Evolutionary conservation across 2,113 vertebrate species (phyloP), one percentile per base, ranked within the genome.

Genomic region (Numenius arquata): DNA sequence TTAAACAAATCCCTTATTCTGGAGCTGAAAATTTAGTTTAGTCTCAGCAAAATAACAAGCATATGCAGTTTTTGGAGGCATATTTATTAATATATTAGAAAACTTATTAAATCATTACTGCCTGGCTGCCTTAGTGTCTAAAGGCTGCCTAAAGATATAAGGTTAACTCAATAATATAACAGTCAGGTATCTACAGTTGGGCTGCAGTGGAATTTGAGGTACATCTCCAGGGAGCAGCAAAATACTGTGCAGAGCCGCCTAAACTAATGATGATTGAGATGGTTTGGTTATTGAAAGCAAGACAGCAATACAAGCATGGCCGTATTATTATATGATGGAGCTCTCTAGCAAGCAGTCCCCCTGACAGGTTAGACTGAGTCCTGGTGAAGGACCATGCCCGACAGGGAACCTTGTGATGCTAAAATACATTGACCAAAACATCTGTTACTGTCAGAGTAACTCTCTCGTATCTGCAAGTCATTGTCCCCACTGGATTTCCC

Each of bases 1-100:
- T 96, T 95, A 95, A 95, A 95, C 70, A 95, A 93, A 94, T 85
- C 77, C 34, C 80, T 91, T 94, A 58, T 40, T 84, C 74, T 89
- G 73, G 66, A 93, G 32, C 40, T 78, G 95, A 78, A 92, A 87
- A 87, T 92, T 76, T 88, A 92, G 86, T 95, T 96, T 89, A 75
- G 66, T 62, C 91, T 95, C 92, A 88, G 77, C 77, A 89, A 95
- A 96, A 95, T 79, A 94, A 80, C 73, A 95, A 95, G 66, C 71
- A 70, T 66, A 66, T 88, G 84, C 62, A 83, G 52, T 70, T 58
- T 93, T 89, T 88, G 66, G 77, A 87, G 56, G 63, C 62, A 79
- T 53, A 93, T 89, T 95, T 94, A 91, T 79, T 92, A 76, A 71
- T 89, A 79, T 77, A 73, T 85, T 89, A 59, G 63, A 93, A 89